Conservation (phyloP, 1,140 invertebrate genomes). For the Pachypeltis micranthus region DNA sequence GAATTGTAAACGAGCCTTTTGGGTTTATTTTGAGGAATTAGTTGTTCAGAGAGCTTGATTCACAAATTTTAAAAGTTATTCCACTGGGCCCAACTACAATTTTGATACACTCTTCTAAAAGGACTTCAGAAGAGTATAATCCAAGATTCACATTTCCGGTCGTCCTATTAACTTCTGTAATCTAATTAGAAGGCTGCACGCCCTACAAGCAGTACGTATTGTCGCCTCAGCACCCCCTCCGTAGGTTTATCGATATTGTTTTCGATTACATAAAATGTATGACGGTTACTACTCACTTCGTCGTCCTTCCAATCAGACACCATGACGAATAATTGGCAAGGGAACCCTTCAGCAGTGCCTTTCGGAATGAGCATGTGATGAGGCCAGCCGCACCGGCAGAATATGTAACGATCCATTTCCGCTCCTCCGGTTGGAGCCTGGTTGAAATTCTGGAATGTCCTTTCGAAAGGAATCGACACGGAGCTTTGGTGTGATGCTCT, state of each 20-base stretch:
- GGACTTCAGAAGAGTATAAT: too few relatives aligned
- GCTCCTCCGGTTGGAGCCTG: constrained; percentile 31
- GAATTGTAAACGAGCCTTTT: too few relatives aligned
- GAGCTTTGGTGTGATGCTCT: constrained; percentile 44
- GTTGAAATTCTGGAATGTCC: constrained; percentile 47
- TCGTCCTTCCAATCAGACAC: constrained; percentile 61
- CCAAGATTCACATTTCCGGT: too few relatives aligned
- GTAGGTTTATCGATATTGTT: not conserved
- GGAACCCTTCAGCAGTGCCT: constrained; percentile 52
- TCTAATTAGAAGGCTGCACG: not conserved
- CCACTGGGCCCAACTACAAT: too few relatives aligned
- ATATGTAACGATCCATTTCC: constrained; percentile 40
- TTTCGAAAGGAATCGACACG: constrained; percentile 52
- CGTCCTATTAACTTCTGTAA: too few relatives aligned
- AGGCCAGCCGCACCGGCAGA: constrained; percentile 80
- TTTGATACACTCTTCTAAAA: too few relatives aligned
- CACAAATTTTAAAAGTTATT: too few relatives aligned
- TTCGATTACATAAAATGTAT: not conserved
- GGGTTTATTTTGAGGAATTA: too few relatives aligned
- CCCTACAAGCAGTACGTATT: not conserved
- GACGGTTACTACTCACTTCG: constrained; percentile 39
- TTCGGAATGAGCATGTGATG: constrained; percentile 70
- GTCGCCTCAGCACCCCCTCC: not conserved
- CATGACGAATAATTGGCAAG: constrained; percentile 66
- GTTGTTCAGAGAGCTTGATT: too few relatives aligned